A percentile compares a stretch with the other conserved stretches of the same genome.
Conservation (phyloP, 2,888 invertebrate genomes). For the Elmis aenea region DNA sequence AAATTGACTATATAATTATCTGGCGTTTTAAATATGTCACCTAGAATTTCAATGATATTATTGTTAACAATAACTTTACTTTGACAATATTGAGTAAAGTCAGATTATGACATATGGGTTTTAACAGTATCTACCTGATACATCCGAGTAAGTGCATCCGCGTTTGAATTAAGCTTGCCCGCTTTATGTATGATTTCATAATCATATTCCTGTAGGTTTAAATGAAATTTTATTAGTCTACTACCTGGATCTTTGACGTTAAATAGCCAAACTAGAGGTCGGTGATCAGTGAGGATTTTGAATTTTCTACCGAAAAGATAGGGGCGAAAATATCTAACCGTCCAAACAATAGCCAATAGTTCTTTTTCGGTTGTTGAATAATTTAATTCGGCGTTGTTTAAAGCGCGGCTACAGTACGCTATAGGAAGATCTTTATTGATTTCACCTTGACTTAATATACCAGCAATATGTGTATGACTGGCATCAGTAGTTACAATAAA, state of each 20-base stretch:
- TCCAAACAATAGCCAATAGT: conserved; percentile 6
- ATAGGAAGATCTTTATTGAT: no score
- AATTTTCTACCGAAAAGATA: conserved; percentile 12
- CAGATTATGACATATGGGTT: no score
- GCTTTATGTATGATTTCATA: conserved; percentile 6
- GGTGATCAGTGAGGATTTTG: conserved; percentile 9
- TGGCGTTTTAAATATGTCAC: no score
- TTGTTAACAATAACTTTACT: no score
- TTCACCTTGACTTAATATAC: conserved; percentile 3
- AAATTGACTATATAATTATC: no score
- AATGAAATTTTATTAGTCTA: conserved; percentile 5
- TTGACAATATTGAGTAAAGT: no score
- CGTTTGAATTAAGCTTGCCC: conserved; percentile 8
- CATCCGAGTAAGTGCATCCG: conserved; percentile 10
- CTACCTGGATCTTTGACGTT: conserved; percentile 6
- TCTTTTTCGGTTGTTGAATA: conserved; percentile 11
- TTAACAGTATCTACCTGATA: no score
- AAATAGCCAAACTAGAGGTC: conserved; percentile 9
- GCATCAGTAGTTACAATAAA: conserved; percentile 14
- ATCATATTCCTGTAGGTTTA: no score
- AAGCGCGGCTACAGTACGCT: conserved; percentile 9
- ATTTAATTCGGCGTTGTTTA: conserved; percentile 10
- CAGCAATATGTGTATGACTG: conserved; percentile 6
- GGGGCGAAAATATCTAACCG: conserved; percentile 7
- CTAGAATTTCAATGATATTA: no score